Base-by-base conservation (phyloP, 1,140 invertebrate genomes). In the Formica exsecta region DNA sequence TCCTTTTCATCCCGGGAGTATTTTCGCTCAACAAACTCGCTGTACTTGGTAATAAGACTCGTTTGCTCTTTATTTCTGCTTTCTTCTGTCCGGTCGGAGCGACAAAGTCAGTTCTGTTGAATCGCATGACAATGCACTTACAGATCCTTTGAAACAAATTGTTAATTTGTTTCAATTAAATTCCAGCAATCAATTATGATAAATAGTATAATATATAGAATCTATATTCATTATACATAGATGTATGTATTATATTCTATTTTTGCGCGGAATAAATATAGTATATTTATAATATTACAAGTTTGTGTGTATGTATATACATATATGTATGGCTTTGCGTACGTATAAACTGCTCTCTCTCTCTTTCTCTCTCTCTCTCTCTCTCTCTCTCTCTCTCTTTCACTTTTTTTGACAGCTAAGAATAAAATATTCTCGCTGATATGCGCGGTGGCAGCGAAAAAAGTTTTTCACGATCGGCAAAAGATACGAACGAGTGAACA, bases 11-110 rank as follows among this genome's bases (percentile, higher is more conserved):
- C 41, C 41, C 75, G 8, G 19, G 29, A 70, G 65, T 80, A 80
- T 80, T 80, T 80, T 80, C 48, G 44, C 64, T 25, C 76, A 41
- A 62, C 59, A 80, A 85, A 79, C 41, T 68, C 57, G 36, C 32
- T 76, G 73, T 44, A 79, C 22, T 68, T 11, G 41, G 76, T 70
- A 86, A 80, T 80, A 86, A 80, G 75, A 85, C 57, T 64, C 74
- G 83, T 85, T 85, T 77, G 36, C 83, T 65, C 59, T 84, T 75
- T 84, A 75, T 77, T 77, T 73, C 70, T 57, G 2, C 6, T 77
- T 48, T 29, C 65, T 57, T 19, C 5, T 83, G 16, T 80, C 44
- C 38, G 57, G 22, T 16, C n/a, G n/a, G 9, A 57, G 0, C 32
- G 32, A 32, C 48, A 80, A 70, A 41, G 19, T 13, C 19, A 80